A percentile compares a stretch with the other conserved stretches of the same genome.
Conservation (phyloP, 2,888 invertebrate species). For the Stenolophus ochropezus region DNA sequence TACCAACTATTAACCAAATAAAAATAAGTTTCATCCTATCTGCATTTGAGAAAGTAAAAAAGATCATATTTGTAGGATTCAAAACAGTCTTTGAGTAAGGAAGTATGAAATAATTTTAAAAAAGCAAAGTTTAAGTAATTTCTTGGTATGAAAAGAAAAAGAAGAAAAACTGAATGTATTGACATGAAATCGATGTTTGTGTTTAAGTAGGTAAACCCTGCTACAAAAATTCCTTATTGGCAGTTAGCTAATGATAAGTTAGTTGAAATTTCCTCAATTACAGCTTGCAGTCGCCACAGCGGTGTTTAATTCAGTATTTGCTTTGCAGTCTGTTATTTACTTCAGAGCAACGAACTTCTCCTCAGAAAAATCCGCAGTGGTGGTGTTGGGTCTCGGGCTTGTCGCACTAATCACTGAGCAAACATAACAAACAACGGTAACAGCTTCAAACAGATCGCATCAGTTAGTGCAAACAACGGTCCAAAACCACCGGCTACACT, state of each 20-base stretch:
- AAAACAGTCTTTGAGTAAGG: too few relatives aligned
- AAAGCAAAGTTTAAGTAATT: too few relatives aligned
- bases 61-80: too few relatives aligned
- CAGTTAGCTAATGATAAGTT: not conserved
- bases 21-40: too few relatives aligned
- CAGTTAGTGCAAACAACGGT: constrained; percentile 58
- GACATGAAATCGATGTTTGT: too few relatives aligned
- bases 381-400: not conserved
- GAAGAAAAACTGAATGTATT: too few relatives aligned
- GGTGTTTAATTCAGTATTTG: constrained; percentile 15
- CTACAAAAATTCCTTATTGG: not conserved
- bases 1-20: too few relatives aligned
- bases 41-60: too few relatives aligned
- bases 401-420: constrained; percentile 53
- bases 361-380: not conserved
- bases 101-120: too few relatives aligned
- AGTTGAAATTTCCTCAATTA: constrained; percentile 7
- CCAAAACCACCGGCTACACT: constrained; percentile 47
- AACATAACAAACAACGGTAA: constrained; percentile 53
- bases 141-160: too few relatives aligned
- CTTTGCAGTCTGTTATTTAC: constrained; percentile 14
- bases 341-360: constrained; percentile 13
- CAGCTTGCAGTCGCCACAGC: not conserved
- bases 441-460: constrained; percentile 47
- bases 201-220: not conserved